Evolutionary conservation across 2,888 invertebrate species (phyloP).

Genomic region (Latrodectus hesperus): DNA sequence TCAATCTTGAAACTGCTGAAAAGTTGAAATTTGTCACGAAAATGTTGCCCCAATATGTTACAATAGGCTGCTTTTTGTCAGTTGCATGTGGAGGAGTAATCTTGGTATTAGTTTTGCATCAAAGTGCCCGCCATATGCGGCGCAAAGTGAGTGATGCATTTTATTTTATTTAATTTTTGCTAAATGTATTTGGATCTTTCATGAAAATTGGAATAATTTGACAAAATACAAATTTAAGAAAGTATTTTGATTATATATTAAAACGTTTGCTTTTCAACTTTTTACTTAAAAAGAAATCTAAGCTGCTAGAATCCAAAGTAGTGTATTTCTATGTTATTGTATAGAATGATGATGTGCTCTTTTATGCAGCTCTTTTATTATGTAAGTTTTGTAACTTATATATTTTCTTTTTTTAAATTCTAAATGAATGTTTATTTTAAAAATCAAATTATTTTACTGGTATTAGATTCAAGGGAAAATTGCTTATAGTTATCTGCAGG

Average conservation of each 20-base stretch:
- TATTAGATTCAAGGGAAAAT: too few species aligned
- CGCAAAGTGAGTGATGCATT: constrained; percentile 38
- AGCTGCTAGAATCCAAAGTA: too few species aligned
- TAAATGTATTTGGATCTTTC: neutral
- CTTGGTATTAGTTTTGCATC: constrained; percentile 46
- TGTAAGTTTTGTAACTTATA: too few species aligned
- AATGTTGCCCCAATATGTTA: constrained; percentile 63
- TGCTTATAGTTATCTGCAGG: too few species aligned
- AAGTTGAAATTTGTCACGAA: constrained; percentile 64
- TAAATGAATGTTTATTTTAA: too few species aligned
- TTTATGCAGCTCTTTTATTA: too few species aligned
- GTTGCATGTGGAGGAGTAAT: constrained; percentile 54
- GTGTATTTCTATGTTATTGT: too few species aligned
- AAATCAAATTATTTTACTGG: too few species aligned
- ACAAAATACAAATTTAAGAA: neutral
- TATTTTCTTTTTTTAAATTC: too few species aligned
- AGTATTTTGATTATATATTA: neutral
- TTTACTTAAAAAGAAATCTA: too few species aligned
- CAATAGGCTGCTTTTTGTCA: constrained; percentile 54
- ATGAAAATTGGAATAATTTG: neutral
- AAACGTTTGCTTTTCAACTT: too few species aligned
- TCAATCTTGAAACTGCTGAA: constrained; percentile 57
- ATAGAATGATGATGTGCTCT: too few species aligned
- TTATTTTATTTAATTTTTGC: neutral
- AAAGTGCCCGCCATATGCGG: constrained; percentile 8